phyloP scores from a whole-genome alignment of 2,113 vertebrate species.

The Butorides virescens region DNA sequence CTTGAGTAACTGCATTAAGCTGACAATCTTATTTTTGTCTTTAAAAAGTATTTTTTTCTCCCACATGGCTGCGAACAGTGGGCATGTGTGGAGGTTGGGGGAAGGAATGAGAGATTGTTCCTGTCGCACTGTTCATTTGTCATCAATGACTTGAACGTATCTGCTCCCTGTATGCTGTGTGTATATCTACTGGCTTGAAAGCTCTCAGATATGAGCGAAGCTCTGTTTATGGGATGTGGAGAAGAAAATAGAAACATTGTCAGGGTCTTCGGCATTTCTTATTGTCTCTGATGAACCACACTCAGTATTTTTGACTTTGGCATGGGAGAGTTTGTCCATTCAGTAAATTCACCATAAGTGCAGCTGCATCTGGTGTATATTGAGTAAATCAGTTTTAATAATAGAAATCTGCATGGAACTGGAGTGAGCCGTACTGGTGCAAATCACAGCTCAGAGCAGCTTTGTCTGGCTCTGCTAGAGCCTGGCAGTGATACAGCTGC shows the following conservation, averaged over 20 bases:
- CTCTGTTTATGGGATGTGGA: background rate
- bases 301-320: background rate
- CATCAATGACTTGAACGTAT: background rate
- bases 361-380: background rate
- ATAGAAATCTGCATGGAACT: background rate
- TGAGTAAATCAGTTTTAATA: background rate
- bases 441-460: background rate
- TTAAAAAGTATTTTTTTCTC: background rate
- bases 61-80: background rate
- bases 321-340: background rate
- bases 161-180: background rate
- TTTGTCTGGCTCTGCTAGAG: background rate
- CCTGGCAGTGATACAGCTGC: background rate
- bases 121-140: background rate
- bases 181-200: background rate
- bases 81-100: background rate
- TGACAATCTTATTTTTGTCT: background rate
- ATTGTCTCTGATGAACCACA: background rate
- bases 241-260: conserved; percentile 6
- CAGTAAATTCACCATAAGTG: background rate
- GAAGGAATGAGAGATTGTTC: background rate
- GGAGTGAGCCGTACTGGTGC: background rate
- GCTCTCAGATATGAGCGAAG: background rate
- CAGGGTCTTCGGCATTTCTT: background rate
- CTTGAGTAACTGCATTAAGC: background rate